Conservation (phyloP, 2,888 invertebrate genomes). For the Pyrrhosoma nymphula region DNA sequence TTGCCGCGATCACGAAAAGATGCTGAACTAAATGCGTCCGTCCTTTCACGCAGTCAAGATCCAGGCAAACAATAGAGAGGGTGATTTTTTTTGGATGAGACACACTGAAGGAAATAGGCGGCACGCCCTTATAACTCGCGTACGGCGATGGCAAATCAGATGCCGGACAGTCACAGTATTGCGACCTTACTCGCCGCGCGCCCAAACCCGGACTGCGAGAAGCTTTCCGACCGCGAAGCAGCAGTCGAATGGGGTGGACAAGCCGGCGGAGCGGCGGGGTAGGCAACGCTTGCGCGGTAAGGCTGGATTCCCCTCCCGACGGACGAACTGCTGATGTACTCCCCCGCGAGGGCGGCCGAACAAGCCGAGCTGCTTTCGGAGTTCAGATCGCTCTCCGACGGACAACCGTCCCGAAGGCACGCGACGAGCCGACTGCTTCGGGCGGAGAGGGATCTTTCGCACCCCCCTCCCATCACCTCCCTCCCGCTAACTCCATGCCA, state of each 20-base stretch:
- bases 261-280: background rate
- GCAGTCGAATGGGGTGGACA: background rate
- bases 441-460: background rate
- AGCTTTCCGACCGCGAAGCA: background rate
- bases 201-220: background rate
- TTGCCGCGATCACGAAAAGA: background rate
- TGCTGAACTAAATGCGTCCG: background rate
- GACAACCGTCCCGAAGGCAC: background rate
- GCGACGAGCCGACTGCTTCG: slow-evolving; percentile 2
- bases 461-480: background rate
- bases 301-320: background rate
- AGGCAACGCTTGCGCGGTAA: background rate
- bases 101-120: background rate
- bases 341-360: background rate
- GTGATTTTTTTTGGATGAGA: background rate
- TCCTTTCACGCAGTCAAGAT: background rate
- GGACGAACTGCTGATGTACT: background rate
- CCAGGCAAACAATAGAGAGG: background rate
- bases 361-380: too few relatives aligned
- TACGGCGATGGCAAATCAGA: background rate
- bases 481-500: background rate
- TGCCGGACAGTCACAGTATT: background rate
- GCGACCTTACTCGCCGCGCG: background rate
- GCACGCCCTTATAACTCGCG: background rate
- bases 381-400: background rate